Conservation (phyloP, 2,888 invertebrate species). For the Schrankia costaestrigalis region DNA sequence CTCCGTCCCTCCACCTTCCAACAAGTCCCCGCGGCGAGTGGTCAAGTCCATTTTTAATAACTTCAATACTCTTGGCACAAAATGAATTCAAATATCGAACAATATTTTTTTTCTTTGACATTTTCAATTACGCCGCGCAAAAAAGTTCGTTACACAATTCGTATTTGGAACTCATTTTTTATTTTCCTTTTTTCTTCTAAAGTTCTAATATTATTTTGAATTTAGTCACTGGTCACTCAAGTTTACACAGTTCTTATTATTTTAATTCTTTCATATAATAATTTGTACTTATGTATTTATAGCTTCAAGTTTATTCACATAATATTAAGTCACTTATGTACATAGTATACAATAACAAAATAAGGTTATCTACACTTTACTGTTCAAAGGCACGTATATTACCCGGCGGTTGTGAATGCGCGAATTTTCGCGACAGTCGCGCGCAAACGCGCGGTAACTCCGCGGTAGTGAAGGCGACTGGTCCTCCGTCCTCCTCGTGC, state of each 20-base stretch:
- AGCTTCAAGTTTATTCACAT: too few species aligned
- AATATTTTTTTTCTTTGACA: slow-evolving; percentile 36
- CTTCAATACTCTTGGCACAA: slow-evolving; percentile 21
- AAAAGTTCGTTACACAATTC: slow-evolving; percentile 26
- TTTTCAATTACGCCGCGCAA: slow-evolving; percentile 34
- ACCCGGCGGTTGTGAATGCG: slow-evolving; percentile 29
- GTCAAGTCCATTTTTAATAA: slow-evolving; percentile 72
- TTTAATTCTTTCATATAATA: not conserved
- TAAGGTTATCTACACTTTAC: slow-evolving; percentile 12
- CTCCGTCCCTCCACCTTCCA: slow-evolving; percentile 40
- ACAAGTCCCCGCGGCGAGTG: slow-evolving; percentile 63
- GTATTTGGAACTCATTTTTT: slow-evolving; percentile 39
- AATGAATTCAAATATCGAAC: slow-evolving; percentile 33
- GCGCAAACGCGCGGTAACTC: slow-evolving; percentile 63
- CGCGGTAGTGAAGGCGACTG: slow-evolving; percentile 71
- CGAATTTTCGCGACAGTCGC: slow-evolving; percentile 47
- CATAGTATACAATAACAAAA: slow-evolving; percentile 13
- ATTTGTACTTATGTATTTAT: slow-evolving; percentile 6
- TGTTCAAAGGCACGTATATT: slow-evolving; percentile 25
- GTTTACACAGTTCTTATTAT: slow-evolving; percentile 9
- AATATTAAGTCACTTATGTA: slow-evolving; percentile 24
- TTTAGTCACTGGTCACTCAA: slow-evolving; percentile 25
- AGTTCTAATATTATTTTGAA: slow-evolving; percentile 6
- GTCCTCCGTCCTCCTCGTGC: slow-evolving; percentile 65
- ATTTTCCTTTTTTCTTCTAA: slow-evolving; percentile 4